A percentile compares a stretch with the other conserved stretches of the same genome.
Conservation (phyloP, 2,797 vertebrate species). For the Pseudocheirus occidentalis region DNA sequence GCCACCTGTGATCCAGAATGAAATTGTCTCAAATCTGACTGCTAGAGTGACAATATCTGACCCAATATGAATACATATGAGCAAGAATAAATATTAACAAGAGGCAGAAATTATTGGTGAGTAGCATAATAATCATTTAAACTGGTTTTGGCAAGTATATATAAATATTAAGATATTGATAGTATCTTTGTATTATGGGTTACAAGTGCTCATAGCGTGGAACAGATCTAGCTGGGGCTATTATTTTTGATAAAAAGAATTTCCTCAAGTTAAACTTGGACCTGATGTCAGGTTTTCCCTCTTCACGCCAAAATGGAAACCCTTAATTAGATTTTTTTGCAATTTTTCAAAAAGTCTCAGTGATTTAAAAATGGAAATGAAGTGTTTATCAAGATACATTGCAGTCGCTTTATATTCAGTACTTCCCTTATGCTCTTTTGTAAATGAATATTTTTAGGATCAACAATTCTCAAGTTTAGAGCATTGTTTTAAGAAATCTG, state of each 20-base stretch:
- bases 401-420: not conserved
- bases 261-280: not conserved
- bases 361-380: not conserved
- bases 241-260: not conserved
- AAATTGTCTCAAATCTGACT: not conserved
- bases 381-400: not conserved
- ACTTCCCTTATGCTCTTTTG: not conserved
- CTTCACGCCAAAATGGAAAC: not conserved
- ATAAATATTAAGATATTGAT: not conserved
- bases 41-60: not conserved
- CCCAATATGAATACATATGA: not conserved
- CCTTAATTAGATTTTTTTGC: not conserved
- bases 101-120: not conserved
- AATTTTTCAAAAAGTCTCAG: not conserved
- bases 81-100: not conserved
- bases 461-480: not conserved
- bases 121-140: not conserved
- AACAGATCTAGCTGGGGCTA: not conserved
- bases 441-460: slow-evolving; percentile 17
- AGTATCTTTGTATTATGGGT: not conserved
- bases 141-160: not conserved
- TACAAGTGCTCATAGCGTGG: not conserved
- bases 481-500: not conserved
- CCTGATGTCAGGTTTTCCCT: not conserved
- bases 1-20: not conserved